Conservation (phyloP, 2,888 invertebrate species). For the Nemapogon koenigi region DNA sequence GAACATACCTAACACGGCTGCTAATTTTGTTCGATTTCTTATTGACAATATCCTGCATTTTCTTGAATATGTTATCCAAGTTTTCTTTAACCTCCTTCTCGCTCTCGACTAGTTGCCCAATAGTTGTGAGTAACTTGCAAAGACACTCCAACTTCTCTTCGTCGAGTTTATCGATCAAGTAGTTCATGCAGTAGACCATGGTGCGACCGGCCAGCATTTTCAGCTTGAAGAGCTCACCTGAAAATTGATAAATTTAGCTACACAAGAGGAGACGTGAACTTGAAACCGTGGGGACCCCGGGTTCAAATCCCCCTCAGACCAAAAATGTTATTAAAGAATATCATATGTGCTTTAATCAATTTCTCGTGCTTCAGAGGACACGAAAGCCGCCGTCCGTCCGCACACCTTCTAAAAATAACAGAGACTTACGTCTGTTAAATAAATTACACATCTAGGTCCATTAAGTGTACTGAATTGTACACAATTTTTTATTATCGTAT, state of each 20-base stretch:
- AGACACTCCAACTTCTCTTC: constrained; percentile 94
- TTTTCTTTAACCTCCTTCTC: constrained; percentile 29
- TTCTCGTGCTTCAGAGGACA: no score
- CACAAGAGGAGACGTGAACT: no score
- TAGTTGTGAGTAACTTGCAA: constrained; percentile 89
- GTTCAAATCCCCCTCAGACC: no score
- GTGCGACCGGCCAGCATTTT: constrained; percentile 88
- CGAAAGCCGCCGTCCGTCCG: no score
- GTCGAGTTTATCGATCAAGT: constrained; percentile 76
- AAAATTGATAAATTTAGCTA: constrained; percentile 13
- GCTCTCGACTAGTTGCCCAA: constrained; percentile 80
- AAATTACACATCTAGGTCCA: no score
- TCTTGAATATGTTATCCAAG: constrained; percentile 67
- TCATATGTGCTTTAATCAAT: no score
- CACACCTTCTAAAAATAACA: no score
- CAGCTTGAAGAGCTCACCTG: constrained; percentile 89
- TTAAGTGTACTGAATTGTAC: no score
- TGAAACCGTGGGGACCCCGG: no score
- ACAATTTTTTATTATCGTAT: no score
- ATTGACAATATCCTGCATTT: constrained; percentile 75
- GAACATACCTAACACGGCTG: constrained; percentile 55
- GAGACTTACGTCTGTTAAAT: no score
- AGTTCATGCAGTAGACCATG: constrained; percentile 84
- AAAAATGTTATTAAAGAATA: no score
- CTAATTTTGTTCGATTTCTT: constrained; percentile 68